phyloP scores from a whole-genome alignment of 2,797 vertebrate species.

The Sylvia borin region DNA sequence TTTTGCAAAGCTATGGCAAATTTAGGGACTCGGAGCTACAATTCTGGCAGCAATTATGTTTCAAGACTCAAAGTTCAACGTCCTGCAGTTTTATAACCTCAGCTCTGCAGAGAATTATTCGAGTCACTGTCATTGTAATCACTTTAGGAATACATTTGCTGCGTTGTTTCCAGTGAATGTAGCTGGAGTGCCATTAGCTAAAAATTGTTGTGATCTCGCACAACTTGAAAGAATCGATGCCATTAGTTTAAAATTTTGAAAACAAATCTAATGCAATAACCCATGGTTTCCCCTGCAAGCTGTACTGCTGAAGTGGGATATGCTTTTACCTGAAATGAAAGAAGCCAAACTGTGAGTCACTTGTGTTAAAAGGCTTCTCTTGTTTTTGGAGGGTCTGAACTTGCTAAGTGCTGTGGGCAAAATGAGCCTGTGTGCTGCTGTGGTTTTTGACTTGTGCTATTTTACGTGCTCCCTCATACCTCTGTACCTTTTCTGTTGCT shows the following conservation, averaged over 20 bases:
- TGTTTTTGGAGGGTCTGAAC: background rate
- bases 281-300: background rate
- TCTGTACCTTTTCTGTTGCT: background rate
- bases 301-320: background rate
- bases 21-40: background rate
- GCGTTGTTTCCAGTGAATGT: background rate
- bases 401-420: rapidly evolving
- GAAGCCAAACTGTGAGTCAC: background rate
- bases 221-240: background rate
- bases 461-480: background rate
- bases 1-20: background rate
- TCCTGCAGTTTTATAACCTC: background rate
- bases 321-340: background rate
- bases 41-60: background rate
- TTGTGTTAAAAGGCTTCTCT: background rate
- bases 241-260: background rate
- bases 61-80: background rate
- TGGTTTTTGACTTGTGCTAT: background rate
- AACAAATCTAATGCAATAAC: background rate
- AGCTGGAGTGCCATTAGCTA: background rate
- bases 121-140: background rate
- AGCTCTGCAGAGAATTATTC: background rate
- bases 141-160: background rate
- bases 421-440: background rate
- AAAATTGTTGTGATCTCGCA: background rate